phyloP scores from a whole-genome alignment of 92 coral and sea anemone species.

The Zoanthus gigantus region DNA sequence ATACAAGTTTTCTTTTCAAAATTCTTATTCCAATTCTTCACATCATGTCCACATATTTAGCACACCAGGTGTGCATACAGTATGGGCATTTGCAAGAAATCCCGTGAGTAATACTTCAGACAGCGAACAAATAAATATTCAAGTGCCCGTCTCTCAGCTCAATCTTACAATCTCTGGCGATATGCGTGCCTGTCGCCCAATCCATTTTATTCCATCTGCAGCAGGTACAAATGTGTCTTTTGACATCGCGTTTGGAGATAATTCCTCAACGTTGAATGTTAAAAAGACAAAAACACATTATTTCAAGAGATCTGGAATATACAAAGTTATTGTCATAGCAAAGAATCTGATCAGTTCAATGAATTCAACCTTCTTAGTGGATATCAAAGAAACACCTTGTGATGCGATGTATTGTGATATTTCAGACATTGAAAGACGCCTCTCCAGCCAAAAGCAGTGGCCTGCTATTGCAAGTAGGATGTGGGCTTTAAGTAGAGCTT shows the following conservation, averaged over 20 bases:
- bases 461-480: slow-evolving; percentile 49
- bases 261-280: slow-evolving; percentile 32
- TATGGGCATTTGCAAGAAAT: slow-evolving; percentile 54
- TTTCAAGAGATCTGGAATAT: slow-evolving; percentile 53
- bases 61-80: slow-evolving; percentile 52
- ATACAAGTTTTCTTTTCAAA: slow-evolving; percentile 59
- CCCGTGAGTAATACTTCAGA: slow-evolving; percentile 51
- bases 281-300: slow-evolving; percentile 44
- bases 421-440: slow-evolving; percentile 30
- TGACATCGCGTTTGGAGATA: slow-evolving; percentile 65
- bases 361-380: slow-evolving; percentile 34
- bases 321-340: slow-evolving; percentile 49
- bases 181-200: slow-evolving; percentile 60
- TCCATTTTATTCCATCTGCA: slow-evolving; percentile 45
- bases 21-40: slow-evolving; percentile 49
- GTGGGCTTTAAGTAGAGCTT: slow-evolving; percentile 48
- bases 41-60: slow-evolving; percentile 41
- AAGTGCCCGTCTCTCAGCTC: slow-evolving; percentile 55
- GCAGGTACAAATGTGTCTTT: slow-evolving; percentile 62
- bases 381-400: slow-evolving; percentile 56
- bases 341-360: slow-evolving; percentile 60
- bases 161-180: slow-evolving; percentile 49
- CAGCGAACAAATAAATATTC: slow-evolving; percentile 49
- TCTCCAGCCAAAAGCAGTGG: slow-evolving; percentile 11
- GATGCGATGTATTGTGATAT: slow-evolving; percentile 63